phyloP scores from a whole-genome alignment of 2,888 invertebrate species.

The Pyralis farinalis region DNA sequence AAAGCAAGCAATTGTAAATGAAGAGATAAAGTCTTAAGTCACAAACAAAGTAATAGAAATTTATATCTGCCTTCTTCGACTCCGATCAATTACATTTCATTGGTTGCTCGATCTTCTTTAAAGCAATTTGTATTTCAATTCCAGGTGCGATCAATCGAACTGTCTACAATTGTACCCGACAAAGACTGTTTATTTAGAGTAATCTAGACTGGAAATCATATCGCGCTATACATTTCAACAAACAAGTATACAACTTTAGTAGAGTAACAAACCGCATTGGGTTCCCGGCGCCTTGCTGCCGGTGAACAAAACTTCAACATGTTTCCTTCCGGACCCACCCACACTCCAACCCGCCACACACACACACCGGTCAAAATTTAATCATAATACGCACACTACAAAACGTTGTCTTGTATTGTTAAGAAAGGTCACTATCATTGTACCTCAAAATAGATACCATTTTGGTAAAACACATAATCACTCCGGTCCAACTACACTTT shows the following conservation, averaged over 20 bases:
- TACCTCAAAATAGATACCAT: not conserved
- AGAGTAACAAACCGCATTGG: conserved; percentile 66
- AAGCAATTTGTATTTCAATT: not conserved
- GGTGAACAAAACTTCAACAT: conserved; percentile 84
- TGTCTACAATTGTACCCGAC: not conserved
- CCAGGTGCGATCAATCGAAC: not conserved
- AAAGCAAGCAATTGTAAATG: too few species aligned
- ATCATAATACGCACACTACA: conserved; percentile 20
- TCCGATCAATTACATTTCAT: not conserved
- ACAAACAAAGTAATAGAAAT: too few species aligned
- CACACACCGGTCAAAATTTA: conserved; percentile 13
- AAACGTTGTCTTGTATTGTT: not conserved
- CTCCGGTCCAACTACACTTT: conserved; percentile 14
- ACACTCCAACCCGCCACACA: conserved; percentile 25
- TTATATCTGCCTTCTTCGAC: not conserved
- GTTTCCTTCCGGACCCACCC: conserved; percentile 47
- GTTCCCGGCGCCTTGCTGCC: conserved; percentile 74
- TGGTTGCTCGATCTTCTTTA: not conserved
- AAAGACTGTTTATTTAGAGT: not conserved
- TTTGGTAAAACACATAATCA: not conserved
- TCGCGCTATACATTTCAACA: conserved; percentile 15
- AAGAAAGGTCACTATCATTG: not conserved
- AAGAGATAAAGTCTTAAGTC: too few species aligned
- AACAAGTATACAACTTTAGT: conserved; percentile 27
- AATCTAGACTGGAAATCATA: conserved; percentile 11